phyloP scores from a whole-genome alignment of 1,140 invertebrate genomes.

The Dinoponera quadriceps region DNA sequence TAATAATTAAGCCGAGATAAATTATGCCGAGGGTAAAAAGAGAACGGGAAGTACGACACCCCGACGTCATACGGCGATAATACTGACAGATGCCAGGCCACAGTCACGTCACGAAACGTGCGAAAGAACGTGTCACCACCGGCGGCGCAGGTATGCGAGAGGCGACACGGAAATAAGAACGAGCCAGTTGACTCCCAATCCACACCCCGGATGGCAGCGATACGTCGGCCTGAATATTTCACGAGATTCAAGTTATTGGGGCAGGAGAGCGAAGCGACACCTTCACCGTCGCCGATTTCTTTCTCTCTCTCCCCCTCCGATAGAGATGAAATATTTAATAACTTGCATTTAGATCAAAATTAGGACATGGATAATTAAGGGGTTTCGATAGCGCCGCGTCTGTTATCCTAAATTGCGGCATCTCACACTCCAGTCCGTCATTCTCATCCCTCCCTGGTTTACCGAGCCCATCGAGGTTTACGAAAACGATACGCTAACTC shows the following conservation, averaged over 20 bases:
- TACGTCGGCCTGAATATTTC: constrained; percentile 63
- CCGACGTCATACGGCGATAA: constrained; percentile 38
- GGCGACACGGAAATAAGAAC: constrained; percentile 49
- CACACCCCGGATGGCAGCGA: constrained; percentile 16
- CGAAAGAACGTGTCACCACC: constrained; percentile 51
- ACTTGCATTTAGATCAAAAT: neutral
- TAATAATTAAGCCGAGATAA: constrained; percentile 35
- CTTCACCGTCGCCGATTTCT: neutral
- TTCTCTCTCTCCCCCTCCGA: neutral
- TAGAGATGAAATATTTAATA: constrained; percentile 44
- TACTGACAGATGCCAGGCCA: constrained; percentile 59
- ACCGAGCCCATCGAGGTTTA: neutral
- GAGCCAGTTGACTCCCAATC: constrained; percentile 49
- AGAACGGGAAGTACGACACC: constrained; percentile 5
- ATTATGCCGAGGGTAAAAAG: neutral
- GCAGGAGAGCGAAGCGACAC: neutral
- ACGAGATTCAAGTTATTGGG: constrained; percentile 52
- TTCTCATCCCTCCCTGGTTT: neutral
- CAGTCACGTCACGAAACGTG: constrained; percentile 51
- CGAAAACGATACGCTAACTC: neutral
- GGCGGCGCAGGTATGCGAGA: constrained; percentile 24
- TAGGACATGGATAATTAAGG: neutral
- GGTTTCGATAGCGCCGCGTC: neutral
- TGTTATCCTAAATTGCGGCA: neutral
- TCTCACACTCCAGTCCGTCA: neutral